phyloP scores from a whole-genome alignment of 2,113 vertebrate species.

The Lepus europaeus region DNA sequence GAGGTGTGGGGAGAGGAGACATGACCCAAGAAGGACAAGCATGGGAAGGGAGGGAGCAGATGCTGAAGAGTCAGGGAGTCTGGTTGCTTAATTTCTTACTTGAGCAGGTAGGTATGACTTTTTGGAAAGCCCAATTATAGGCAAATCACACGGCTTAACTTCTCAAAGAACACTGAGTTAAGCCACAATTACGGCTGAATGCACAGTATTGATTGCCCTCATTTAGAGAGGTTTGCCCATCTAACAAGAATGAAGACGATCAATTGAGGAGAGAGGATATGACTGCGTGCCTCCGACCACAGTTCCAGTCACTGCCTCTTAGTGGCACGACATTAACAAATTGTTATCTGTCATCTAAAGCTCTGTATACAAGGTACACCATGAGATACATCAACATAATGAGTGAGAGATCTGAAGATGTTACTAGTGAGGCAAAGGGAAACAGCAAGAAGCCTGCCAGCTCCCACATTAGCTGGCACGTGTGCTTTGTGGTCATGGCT shows the following conservation, averaged over 20 bases:
- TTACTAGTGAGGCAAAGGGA: background rate
- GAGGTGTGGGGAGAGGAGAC: background rate
- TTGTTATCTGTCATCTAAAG: conserved; percentile 67
- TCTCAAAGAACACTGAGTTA: conserved; percentile 70
- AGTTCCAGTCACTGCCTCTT: conserved; percentile 39
- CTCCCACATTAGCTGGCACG: background rate
- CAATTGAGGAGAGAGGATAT: conserved; percentile 47
- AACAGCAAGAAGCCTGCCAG: background rate
- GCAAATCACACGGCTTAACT: conserved; percentile 69
- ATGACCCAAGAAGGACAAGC: background rate
- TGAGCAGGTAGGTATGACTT: conserved; percentile 56
- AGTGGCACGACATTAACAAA: conserved; percentile 72
- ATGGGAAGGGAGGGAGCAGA: background rate
- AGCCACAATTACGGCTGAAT: conserved; percentile 66
- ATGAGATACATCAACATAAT: conserved; percentile 61
- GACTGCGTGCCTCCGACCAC: conserved; percentile 33
- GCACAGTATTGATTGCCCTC: conserved; percentile 45
- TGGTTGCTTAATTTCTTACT: conserved; percentile 61
- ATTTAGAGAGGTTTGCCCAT: conserved; percentile 59
- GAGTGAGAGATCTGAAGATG: conserved; percentile 25
- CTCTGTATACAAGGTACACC: conserved; percentile 14
- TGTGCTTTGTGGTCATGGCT: background rate
- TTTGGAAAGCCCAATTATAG: conserved; percentile 66
- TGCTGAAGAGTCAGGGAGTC: background rate
- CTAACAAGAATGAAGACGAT: conserved; percentile 59